phyloP scores from a whole-genome alignment of 2,797 vertebrate genomes.

The Dipus sagitta region DNA sequence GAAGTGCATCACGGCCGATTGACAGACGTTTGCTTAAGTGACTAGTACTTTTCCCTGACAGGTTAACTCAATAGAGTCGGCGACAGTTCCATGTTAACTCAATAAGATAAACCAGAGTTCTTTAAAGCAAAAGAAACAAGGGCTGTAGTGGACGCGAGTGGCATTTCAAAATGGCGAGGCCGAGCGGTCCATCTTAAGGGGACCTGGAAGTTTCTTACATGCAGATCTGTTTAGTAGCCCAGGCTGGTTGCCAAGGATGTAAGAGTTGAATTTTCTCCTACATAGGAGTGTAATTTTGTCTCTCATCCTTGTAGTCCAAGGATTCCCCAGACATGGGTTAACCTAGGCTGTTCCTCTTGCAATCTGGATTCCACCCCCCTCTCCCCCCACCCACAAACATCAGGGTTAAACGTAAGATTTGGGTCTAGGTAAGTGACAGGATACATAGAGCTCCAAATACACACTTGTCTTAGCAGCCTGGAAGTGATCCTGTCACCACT shows the following conservation, averaged over 20 bases:
- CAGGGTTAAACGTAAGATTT: not conserved
- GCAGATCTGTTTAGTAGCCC: not conserved
- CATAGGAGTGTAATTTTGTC: not conserved
- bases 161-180: not conserved
- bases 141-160: not conserved
- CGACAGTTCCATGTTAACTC: not conserved
- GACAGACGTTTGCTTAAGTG: not conserved
- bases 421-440: not conserved
- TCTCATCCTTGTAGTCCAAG: not conserved
- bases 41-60: not conserved
- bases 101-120: not conserved
- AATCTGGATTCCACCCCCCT: not conserved
- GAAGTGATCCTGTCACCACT: fast-evolving
- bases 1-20: not conserved
- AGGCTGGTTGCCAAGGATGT: not conserved
- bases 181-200: not conserved
- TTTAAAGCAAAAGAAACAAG: not conserved
- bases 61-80: not conserved
- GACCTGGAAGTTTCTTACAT: not conserved
- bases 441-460: not conserved
- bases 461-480: not conserved
- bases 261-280: not conserved
- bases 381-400: no score
- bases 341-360: not conserved
- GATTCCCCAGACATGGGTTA: no score